Evolutionary conservation across 2,797 vertebrate species (phyloP).

Genomic region (Falco concolor): DNA sequence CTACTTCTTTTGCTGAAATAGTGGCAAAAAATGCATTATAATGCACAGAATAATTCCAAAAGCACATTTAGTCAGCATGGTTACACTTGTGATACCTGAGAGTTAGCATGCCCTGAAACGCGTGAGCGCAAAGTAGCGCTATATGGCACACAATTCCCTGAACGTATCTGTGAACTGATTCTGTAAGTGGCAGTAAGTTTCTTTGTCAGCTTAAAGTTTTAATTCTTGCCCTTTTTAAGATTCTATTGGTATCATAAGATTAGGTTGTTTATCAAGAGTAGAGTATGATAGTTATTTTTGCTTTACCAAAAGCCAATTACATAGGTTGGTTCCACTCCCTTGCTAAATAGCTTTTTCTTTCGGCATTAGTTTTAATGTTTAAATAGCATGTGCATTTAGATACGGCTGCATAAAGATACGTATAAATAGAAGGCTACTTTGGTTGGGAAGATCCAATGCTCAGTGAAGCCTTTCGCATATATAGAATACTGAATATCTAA

Average conservation of each 20-base stretch:
- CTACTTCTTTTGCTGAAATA: neutral
- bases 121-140: neutral
- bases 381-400: constrained; percentile 79
- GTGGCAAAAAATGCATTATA: neutral
- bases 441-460: constrained; percentile 87
- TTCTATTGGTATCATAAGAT: neutral
- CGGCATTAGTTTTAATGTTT: constrained; percentile 81
- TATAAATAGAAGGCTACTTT: constrained; percentile 82
- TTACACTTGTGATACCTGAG: neutral
- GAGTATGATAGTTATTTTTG: constrained; percentile 53
- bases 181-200: neutral
- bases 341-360: constrained; percentile 57
- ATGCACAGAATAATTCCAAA: neutral
- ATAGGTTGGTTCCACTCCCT: constrained; percentile 62
- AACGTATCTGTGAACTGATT: neutral
- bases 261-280: constrained; percentile 1
- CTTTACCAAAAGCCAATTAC: constrained; percentile 66
- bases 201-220: constrained; percentile 29
- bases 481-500: constrained; percentile 97
- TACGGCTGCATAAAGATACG: constrained; percentile 81
- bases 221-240: constrained; percentile 53
- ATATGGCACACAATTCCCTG: neutral
- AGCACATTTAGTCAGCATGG: neutral
- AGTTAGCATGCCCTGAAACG: neutral
- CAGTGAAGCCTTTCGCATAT: constrained; percentile 98